Evolutionary conservation across 1,140 invertebrate species (phyloP), one percentile per base, ranked within the genome.

Genomic region (Micrasema minimum): DNA sequence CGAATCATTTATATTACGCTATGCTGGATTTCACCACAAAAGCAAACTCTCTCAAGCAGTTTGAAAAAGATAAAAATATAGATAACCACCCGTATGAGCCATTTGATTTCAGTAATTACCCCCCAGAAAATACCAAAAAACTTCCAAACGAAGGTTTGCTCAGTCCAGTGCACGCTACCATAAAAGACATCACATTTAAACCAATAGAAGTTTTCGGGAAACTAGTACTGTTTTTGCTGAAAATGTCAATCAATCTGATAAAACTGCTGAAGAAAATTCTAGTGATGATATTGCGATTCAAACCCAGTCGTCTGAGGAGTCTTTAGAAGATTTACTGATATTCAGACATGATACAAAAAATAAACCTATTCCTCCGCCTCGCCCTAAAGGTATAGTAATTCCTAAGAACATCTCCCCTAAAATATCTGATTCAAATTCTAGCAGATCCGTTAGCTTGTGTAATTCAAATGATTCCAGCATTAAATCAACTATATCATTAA

Each of bases 1-100:
- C n/a, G 14, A 71, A 71, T 48, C 57, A 59, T 59, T 37, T 72
- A 23, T 69, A 70, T 41, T 75, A 75, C 22, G 74, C 74, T 5
- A 26, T 69, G 48, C 46, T 75, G 53, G 74, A 75, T 64, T 75
- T 75, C 61, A 46, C 68, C 14, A 66, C 4, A 6, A 67, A 46
- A 37, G 16, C 55, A 10, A 50, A 35, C 20, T 38, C 46, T 0
- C 22, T 50, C n/a, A 71, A 35, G 43, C 9, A 35, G 1, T 12
- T 38, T 20, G 45, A 48, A 66, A 69, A 61, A 41, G 45, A 61
- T 57, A 23, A 10, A n/a, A 31, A 31, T 31, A 20, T 14, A 5
- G 35, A 66, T 10, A 18, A 46, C 35, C 46, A 64, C 11, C 50
- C 61, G n/a, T 75, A 75, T 18, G 74, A 75, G 61, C 45, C 46